phyloP scores from a whole-genome alignment of 1,140 invertebrate genomes.

The Drosophila eugracilis region DNA sequence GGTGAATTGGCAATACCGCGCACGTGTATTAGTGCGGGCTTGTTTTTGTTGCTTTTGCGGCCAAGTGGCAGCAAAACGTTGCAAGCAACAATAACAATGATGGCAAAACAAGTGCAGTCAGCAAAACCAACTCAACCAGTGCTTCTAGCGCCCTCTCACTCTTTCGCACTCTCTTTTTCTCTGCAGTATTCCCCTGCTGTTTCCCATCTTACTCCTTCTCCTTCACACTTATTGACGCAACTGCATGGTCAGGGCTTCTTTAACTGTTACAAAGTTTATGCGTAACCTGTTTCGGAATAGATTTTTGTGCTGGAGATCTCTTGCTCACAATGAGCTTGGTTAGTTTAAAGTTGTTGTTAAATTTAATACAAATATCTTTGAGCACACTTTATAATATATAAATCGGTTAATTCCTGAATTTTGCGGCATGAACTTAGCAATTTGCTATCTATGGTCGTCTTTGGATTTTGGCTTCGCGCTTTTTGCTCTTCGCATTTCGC shows the following conservation, averaged over 20 bases:
- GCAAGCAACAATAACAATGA: constrained; percentile 62
- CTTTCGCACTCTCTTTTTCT: background rate
- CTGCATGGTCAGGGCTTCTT: constrained; percentile 61
- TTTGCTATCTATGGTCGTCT: constrained; percentile 12
- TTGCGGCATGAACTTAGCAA: constrained; percentile 5
- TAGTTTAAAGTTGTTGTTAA: too few species aligned
- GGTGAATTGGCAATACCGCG: constrained; percentile 56
- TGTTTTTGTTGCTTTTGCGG: constrained; percentile 45
- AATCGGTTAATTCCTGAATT: background rate
- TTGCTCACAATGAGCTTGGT: too few species aligned
- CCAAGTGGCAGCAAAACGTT: constrained; percentile 56
- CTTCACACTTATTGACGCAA: constrained; percentile 38
- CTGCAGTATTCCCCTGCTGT: background rate
- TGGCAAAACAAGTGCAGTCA: constrained; percentile 62
- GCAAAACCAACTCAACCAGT: constrained; percentile 74
- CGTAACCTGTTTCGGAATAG: background rate
- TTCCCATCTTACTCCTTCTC: background rate
- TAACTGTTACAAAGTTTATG: constrained; percentile 28
- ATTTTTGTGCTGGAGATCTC: too few species aligned
- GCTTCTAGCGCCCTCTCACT: constrained; percentile 22
- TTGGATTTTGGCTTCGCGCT: constrained; percentile 41
- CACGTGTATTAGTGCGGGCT: constrained; percentile 12
- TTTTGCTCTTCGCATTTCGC: constrained; percentile 30
- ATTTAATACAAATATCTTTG: too few species aligned
- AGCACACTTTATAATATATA: background rate